phyloP scores from a whole-genome alignment of 2,113 vertebrate species.

The Gila orcuttii region DNA sequence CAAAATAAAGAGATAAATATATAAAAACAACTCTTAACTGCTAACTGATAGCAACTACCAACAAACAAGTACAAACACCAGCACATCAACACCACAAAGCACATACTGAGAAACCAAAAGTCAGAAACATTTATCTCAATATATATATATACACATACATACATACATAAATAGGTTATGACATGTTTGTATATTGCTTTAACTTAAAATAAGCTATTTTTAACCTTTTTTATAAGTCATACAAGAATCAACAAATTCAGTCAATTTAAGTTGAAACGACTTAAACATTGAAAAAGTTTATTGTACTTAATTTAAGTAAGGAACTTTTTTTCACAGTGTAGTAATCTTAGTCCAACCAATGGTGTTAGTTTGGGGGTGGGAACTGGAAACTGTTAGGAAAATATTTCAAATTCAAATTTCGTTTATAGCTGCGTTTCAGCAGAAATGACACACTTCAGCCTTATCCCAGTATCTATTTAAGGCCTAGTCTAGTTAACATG shows the following conservation, averaged over 20 bases:
- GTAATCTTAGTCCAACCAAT: neutral
- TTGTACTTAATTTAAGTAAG: too few species aligned
- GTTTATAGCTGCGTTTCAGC: neutral
- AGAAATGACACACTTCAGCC: neutral
- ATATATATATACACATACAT: too few species aligned
- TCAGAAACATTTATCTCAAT: too few species aligned
- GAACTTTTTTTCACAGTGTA: too few species aligned
- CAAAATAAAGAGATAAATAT: neutral
- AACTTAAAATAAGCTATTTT: too few species aligned
- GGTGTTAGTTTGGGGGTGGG: neutral
- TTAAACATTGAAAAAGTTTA: too few species aligned
- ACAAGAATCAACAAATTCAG: too few species aligned
- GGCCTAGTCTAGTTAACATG: neutral
- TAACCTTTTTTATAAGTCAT: too few species aligned
- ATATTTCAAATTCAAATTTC: neutral
- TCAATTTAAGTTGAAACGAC: too few species aligned
- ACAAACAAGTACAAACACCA: neutral
- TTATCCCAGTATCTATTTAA: neutral
- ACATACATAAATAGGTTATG: too few species aligned
- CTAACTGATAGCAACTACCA: neutral
- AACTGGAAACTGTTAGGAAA: neutral
- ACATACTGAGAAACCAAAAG: too few species aligned
- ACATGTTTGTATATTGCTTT: too few species aligned
- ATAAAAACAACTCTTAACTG: slow-evolving; percentile 15
- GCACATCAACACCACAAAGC: neutral